Conservation (phyloP, 2,797 vertebrate species). For the Otolemur crassicaudatus region DNA sequence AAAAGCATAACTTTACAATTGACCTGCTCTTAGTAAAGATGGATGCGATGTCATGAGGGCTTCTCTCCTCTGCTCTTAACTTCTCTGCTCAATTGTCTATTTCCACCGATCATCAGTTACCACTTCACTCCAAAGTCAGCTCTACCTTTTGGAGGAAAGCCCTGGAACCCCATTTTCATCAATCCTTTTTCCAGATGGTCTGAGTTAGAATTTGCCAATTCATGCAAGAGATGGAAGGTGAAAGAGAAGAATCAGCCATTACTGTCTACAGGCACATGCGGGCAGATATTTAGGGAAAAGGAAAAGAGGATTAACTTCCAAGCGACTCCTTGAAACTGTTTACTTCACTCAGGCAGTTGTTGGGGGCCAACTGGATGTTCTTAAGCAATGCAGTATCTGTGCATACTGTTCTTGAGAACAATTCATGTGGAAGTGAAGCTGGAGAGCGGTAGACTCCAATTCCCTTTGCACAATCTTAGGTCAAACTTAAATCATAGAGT, state of each 20-base stretch:
- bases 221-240: background rate
- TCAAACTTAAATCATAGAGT: background rate
- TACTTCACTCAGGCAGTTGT: background rate
- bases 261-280: background rate
- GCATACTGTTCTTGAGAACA: background rate
- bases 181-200: background rate
- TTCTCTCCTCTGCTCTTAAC: background rate
- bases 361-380: background rate
- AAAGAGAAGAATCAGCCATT: background rate
- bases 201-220: background rate
- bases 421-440: background rate
- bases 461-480: background rate
- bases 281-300: background rate
- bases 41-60: background rate
- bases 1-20: background rate
- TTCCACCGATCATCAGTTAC: background rate
- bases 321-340: background rate
- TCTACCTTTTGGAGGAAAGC: background rate
- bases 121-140: background rate
- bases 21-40: background rate
- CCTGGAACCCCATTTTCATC: background rate
- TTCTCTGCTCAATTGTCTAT: background rate
- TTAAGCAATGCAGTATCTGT: background rate
- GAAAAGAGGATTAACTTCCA: background rate
- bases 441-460: background rate